Evolutionary conservation across 2,113 vertebrate genomes (phyloP), one percentile per base, ranked within the genome.

Genomic region (Clarias magur): DNA sequence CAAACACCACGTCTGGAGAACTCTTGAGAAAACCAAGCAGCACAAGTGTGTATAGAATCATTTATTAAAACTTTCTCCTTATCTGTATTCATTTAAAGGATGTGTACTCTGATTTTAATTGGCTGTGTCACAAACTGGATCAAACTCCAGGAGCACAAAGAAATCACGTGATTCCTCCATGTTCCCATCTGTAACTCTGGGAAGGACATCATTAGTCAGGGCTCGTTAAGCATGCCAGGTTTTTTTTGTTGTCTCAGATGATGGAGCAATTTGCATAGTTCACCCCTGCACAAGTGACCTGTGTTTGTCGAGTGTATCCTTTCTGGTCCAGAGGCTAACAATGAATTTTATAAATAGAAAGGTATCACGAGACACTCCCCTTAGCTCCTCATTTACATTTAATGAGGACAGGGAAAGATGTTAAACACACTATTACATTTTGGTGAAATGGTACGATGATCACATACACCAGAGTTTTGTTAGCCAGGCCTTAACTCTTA

Each of bases 251-350:
- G 73, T 78, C 85, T 68, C 73, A 88, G 87, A 89, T 89, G 84
- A 89, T 87, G 48, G 19, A 68, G 38, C 84, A 89, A 89, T 91
- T 89, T 89, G 81, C 65, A 57, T 9, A 54, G 81, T 65, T 87
- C 65, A 85, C 70, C 38, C 62, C 16, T 10, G 42, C 15, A 78
- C 56, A 23, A 12, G 34, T 23, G 54, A n/a, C n/a, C 80, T 82
- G 56, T 82, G 80, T 54, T 83, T 80, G n/a, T 56, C 7, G 10
- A 54, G 53, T 27, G 72, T 7, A 63, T 86, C 11, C 34, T 84
- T 57, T 65, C 83, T 85, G 53, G 59, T 57, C 68, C 27, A 34
- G 65, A 80, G 27, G 34, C 60, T 30, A 68, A 38, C 84, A 48
- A 60, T 76, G 79, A 11, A 21, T 82, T 85, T 73, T 75, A 23